Conservation (phyloP, 1,140 invertebrate species). For the Daktulosphaira vitifoliae region DNA sequence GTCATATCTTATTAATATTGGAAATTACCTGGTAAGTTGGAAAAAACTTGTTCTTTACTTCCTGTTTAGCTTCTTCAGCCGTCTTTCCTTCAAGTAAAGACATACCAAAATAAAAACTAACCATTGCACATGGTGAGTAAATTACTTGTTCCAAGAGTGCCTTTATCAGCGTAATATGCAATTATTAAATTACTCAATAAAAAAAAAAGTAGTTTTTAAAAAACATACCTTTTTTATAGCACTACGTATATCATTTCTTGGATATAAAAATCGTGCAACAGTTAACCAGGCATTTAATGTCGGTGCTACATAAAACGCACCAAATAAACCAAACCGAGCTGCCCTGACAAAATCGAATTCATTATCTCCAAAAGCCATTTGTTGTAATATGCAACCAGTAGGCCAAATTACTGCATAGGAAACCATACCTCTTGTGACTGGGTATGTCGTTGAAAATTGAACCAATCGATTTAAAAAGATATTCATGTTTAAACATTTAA, state of each 20-base stretch:
- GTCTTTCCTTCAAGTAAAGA: conserved; percentile 65
- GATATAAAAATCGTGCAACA: conserved; percentile 55
- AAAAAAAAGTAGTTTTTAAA: not conserved
- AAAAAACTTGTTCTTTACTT: conserved; percentile 65
- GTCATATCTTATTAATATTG: too few species aligned
- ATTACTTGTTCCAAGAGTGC: conserved; percentile 70
- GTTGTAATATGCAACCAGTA: conserved; percentile 53
- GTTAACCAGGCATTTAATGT: conserved; percentile 61
- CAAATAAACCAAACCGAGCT: conserved; percentile 56
- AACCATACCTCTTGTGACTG: conserved; percentile 57
- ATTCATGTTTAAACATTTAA: not conserved
- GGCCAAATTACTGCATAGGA: conserved; percentile 67
- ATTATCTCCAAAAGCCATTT: conserved; percentile 39
- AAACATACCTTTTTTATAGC: conserved; percentile 56
- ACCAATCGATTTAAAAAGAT: conserved; percentile 41
- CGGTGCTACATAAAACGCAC: conserved; percentile 60
- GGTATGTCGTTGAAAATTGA: conserved; percentile 45
- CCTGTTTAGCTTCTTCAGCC: conserved; percentile 54
- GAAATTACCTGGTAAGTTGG: conserved; percentile 78
- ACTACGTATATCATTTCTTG: conserved; percentile 52
- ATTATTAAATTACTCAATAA: conserved; percentile 23
- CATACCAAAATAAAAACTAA: conserved; percentile 73
- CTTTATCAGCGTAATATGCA: conserved; percentile 52
- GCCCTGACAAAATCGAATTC: conserved; percentile 30
- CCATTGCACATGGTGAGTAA: conserved; percentile 69